Conservation (phyloP, 2,888 invertebrate species). For the Luffia ferchaultella region DNA sequence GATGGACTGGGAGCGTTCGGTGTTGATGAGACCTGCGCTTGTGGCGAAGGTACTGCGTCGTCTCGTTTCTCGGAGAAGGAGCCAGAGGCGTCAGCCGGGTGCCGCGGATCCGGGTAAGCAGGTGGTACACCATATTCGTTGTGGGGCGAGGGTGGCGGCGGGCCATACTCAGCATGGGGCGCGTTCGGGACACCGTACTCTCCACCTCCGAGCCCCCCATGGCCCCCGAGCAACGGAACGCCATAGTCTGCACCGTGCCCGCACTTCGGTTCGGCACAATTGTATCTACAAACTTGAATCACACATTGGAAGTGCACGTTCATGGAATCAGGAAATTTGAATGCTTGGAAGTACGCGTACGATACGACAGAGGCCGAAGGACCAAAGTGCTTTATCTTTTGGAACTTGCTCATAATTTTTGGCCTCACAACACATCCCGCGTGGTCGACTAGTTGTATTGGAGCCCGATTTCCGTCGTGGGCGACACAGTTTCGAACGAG, state of each 20-base stretch:
- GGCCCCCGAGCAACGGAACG: conserved; percentile 70
- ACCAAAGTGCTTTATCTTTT: conserved; percentile 95
- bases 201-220: conserved; percentile 65
- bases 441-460: conserved; percentile 92
- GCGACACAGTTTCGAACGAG: conserved; percentile 93
- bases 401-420: conserved; percentile 95
- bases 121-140: conserved; percentile 79
- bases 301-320: conserved; percentile 97
- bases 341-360: conserved; percentile 96
- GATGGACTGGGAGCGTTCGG: conserved; percentile 68
- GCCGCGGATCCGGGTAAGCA: conserved; percentile 86
- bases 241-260: conserved; percentile 74
- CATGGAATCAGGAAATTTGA: conserved; percentile 97
- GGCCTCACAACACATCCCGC: conserved; percentile 93
- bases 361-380: conserved; percentile 94
- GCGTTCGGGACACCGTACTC: conserved; percentile 69
- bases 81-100: conserved; percentile 84
- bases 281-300: conserved; percentile 92
- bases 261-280: conserved; percentile 93
- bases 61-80: conserved; percentile 85
- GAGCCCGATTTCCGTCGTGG: conserved; percentile 92
- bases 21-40: conserved; percentile 80
- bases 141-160: conserved; percentile 69
- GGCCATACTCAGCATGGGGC: conserved; percentile 74
- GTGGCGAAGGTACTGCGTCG: conserved; percentile 82